phyloP scores from a whole-genome alignment of 2,888 invertebrate genomes.

The Spicauda simplicius region DNA sequence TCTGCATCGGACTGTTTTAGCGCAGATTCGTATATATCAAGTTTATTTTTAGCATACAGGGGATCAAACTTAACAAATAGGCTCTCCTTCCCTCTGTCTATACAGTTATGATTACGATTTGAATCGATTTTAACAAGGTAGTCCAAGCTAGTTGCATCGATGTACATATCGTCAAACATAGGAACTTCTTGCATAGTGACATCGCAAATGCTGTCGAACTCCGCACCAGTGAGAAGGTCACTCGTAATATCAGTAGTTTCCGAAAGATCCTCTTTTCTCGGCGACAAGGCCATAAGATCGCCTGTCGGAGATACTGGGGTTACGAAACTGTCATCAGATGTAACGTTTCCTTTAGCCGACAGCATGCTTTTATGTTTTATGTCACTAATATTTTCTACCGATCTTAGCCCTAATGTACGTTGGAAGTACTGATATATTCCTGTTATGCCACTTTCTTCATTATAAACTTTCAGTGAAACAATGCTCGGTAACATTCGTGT shows the following conservation, averaged over 20 bases:
- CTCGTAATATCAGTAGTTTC: slow-evolving; percentile 59
- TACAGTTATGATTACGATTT: slow-evolving; percentile 58
- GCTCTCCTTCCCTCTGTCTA: slow-evolving; percentile 84
- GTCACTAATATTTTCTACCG: slow-evolving; percentile 28
- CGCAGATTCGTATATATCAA: slow-evolving; percentile 13
- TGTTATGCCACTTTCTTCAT: slow-evolving; percentile 54
- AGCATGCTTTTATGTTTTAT: slow-evolving; percentile 51
- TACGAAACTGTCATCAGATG: slow-evolving; percentile 66
- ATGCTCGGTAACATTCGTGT: slow-evolving; percentile 67
- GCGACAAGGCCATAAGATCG: slow-evolving; percentile 73
- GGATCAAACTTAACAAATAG: slow-evolving; percentile 88
- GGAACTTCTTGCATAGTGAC: slow-evolving; percentile 74
- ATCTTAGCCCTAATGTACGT: neutral
- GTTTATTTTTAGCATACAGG: slow-evolving; percentile 65
- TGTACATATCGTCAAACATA: slow-evolving; percentile 73
- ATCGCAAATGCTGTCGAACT: slow-evolving; percentile 74
- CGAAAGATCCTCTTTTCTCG: slow-evolving; percentile 54
- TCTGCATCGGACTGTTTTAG: slow-evolving; percentile 49
- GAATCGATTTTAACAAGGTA: slow-evolving; percentile 80
- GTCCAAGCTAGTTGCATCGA: slow-evolving; percentile 84
- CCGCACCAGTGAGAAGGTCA: slow-evolving; percentile 70
- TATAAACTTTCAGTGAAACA: slow-evolving; percentile 47
- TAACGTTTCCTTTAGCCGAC: slow-evolving; percentile 57
- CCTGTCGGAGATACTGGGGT: slow-evolving; percentile 70
- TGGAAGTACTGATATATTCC: slow-evolving; percentile 59